phyloP scores from a whole-genome alignment of 2,888 invertebrate genomes.

The Orchesella flavescens region DNA sequence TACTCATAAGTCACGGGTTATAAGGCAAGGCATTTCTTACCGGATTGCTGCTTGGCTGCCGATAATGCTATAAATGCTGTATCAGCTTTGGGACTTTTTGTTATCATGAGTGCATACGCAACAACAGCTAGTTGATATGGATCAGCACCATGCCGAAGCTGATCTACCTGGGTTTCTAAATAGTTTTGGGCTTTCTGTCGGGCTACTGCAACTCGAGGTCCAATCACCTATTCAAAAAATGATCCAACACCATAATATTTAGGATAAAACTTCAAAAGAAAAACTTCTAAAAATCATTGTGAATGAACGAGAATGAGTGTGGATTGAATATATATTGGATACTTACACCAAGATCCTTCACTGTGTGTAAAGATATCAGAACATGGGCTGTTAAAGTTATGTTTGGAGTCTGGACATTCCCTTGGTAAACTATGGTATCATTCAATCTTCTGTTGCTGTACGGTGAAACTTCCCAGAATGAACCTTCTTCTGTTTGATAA shows the following conservation, averaged over 20 bases:
- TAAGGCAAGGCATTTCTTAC: constrained; percentile 23
- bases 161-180: constrained; percentile 87
- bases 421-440: constrained; percentile 75
- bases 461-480: constrained; percentile 92
- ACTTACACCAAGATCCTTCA: constrained; percentile 83
- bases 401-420: constrained; percentile 79
- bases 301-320: background rate
- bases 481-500: constrained; percentile 88
- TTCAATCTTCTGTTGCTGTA: constrained; percentile 91
- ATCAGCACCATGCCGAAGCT: constrained; percentile 79
- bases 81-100: constrained; percentile 88
- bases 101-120: constrained; percentile 88
- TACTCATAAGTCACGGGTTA: background rate
- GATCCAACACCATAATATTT: background rate
- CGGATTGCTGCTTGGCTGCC: constrained; percentile 70
- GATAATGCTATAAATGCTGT: constrained; percentile 85
- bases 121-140: constrained; percentile 85
- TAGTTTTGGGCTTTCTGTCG: constrained; percentile 84
- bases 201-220: constrained; percentile 84
- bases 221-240: constrained; percentile 75
- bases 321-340: background rate
- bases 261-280: background rate
- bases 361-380: constrained; percentile 87
- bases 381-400: constrained; percentile 95
- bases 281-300: constrained; percentile 1